Percentiles rank a stretch among this genome's conserved stretches.
Conservation (phyloP, 2,888 invertebrate species). For the Polydrusus tereticollis region DNA sequence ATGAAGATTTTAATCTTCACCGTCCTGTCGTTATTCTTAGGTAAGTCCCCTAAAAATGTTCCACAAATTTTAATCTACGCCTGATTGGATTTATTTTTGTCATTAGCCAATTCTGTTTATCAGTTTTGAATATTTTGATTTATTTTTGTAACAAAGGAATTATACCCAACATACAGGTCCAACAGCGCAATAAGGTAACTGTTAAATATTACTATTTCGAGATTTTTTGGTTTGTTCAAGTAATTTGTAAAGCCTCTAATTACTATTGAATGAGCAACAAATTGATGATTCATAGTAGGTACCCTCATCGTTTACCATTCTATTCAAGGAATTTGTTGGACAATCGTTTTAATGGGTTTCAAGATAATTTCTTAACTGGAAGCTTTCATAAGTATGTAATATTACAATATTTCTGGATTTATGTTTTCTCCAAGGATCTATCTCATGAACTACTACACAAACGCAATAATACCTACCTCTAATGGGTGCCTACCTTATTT, state of each 20-base stretch:
- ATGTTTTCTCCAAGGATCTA: no score
- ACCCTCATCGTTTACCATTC: no score
- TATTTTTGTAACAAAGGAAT: conserved; percentile 9
- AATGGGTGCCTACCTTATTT: no score
- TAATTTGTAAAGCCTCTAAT: neutral
- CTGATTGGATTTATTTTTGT: neutral
- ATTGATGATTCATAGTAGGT: no score
- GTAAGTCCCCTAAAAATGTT: neutral
- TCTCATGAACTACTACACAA: no score
- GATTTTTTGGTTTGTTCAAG: neutral
- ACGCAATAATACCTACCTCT: no score
- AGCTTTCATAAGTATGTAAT: no score
- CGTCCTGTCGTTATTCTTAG: neutral
- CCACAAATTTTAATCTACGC: neutral
- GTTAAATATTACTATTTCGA: neutral
- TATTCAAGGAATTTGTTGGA: no score
- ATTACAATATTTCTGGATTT: no score
- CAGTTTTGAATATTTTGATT: neutral
- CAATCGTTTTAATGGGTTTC: no score
- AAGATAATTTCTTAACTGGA: no score
- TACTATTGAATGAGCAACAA: no score
- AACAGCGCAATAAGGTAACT: neutral
- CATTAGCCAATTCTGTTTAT: neutral
- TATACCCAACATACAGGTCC: neutral
- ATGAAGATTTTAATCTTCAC: conserved; percentile 26